phyloP scores from a whole-genome alignment of 2,797 vertebrate genomes.

The Masticophis lateralis region DNA sequence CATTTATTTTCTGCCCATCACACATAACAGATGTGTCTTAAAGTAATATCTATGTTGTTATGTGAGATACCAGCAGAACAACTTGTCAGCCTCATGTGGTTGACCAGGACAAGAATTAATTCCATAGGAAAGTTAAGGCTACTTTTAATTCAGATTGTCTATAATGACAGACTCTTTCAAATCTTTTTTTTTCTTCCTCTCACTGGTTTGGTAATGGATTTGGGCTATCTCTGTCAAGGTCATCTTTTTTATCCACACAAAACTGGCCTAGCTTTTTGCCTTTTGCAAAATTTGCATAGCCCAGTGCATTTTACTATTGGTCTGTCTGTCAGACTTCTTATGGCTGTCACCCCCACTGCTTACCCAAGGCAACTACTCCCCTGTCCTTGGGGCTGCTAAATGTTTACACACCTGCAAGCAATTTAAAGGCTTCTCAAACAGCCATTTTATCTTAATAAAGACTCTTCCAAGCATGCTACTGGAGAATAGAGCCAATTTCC shows the following conservation, averaged over 20 bases:
- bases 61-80: background rate
- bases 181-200: background rate
- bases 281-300: background rate
- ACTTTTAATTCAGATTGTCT: background rate
- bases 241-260: background rate
- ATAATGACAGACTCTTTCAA: background rate
- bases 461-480: background rate
- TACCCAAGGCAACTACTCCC: background rate
- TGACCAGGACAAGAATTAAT: background rate
- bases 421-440: background rate
- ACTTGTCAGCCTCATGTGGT: background rate
- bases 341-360: background rate
- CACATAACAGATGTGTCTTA: background rate
- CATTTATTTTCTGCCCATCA: background rate
- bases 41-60: background rate
- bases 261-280: background rate
- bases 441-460: background rate
- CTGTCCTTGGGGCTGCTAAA: background rate
- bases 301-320: background rate
- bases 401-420: background rate
- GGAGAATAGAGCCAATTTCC: background rate
- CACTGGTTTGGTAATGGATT: background rate
- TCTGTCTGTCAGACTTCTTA: background rate
- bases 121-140: background rate
- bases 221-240: background rate